Evolutionary conservation across 2,797 vertebrate genomes (phyloP).

Genomic region (Sebastolobus altivelis): DNA sequence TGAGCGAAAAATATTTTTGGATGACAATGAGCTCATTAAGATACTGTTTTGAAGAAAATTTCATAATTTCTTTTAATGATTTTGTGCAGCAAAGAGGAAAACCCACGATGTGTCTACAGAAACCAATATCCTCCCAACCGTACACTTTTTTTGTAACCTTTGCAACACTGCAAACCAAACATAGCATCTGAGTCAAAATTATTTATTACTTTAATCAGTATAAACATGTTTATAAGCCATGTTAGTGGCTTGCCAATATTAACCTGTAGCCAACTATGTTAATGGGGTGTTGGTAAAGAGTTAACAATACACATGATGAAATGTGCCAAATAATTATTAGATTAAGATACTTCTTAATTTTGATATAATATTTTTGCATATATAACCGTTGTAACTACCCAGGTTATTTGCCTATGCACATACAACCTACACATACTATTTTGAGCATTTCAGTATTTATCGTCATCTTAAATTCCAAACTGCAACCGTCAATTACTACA

Average conservation of each 20-base stretch:
- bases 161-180: background rate
- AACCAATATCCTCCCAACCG: background rate
- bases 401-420: background rate
- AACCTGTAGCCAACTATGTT: background rate
- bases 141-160: too few species aligned
- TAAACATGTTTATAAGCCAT: too few species aligned
- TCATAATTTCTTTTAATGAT: background rate
- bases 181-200: too few species aligned
- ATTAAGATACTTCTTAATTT: background rate
- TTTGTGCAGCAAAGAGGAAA: background rate
- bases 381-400: background rate
- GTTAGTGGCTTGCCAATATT: too few species aligned
- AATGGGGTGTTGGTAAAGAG: background rate
- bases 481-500: background rate
- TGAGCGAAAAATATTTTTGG: background rate
- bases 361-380: background rate
- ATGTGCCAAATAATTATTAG: background rate
- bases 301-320: background rate
- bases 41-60: background rate
- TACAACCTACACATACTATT: background rate
- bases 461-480: background rate
- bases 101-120: background rate
- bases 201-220: too few species aligned
- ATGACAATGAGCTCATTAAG: background rate
- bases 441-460: background rate